A percentile compares a stretch with the other conserved stretches of the same genome.
phyloP scores from a whole-genome alignment of 2,888 invertebrate species.

The Boloria selene region DNA sequence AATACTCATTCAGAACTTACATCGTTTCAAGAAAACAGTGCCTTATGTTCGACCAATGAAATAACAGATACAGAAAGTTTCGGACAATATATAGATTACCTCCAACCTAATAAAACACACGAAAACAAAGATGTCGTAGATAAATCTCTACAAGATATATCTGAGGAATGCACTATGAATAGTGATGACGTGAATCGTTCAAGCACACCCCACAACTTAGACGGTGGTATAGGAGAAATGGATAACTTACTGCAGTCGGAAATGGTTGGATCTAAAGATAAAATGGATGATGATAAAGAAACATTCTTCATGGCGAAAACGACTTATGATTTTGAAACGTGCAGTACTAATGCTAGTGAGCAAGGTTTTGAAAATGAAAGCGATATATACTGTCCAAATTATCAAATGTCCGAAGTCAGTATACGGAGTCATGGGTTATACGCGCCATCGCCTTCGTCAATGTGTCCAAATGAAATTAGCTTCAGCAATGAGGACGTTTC shows the following conservation, averaged over 20 bases:
- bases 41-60: slow-evolving; percentile 76
- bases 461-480: slow-evolving; percentile 78
- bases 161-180: slow-evolving; percentile 75
- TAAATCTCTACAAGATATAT: slow-evolving; percentile 74
- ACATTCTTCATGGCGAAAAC: slow-evolving; percentile 71
- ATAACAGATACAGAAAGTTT: slow-evolving; percentile 79
- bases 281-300: slow-evolving; percentile 67
- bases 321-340: slow-evolving; percentile 73
- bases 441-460: slow-evolving; percentile 82
- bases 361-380: slow-evolving; percentile 82
- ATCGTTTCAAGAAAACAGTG: slow-evolving; percentile 76
- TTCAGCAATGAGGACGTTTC: slow-evolving; percentile 78
- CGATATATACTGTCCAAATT: slow-evolving; percentile 83
- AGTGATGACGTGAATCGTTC: slow-evolving; percentile 69
- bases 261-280: slow-evolving; percentile 59
- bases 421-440: slow-evolving; percentile 85
- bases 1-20: slow-evolving; percentile 78
- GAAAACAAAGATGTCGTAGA: slow-evolving; percentile 65
- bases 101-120: slow-evolving; percentile 64
- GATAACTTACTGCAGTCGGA: slow-evolving; percentile 62
- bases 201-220: slow-evolving; percentile 60
- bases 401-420: slow-evolving; percentile 85
- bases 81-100: slow-evolving; percentile 75
- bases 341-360: slow-evolving; percentile 74
- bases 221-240: slow-evolving; percentile 54